Conservation (phyloP, 2,888 invertebrate genomes). For the Notodonta ziczac region DNA sequence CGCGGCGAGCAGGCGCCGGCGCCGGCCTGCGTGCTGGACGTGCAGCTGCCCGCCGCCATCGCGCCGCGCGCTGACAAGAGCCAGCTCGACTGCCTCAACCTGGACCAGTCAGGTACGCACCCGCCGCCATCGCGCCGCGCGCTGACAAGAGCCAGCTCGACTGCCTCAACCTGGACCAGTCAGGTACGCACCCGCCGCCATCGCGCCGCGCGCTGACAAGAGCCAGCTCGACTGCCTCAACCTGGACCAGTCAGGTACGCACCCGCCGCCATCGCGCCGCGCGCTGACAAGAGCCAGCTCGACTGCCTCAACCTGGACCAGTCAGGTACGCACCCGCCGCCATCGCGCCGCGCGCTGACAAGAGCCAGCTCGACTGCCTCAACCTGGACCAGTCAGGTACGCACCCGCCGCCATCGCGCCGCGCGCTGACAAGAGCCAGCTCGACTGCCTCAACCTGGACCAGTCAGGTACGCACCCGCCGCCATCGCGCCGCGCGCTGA, state of each 20-base stretch:
- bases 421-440: slow-evolving; percentile 75
- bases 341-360: slow-evolving; percentile 75
- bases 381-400: slow-evolving; percentile 67
- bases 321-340: slow-evolving; percentile 36
- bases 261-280: slow-evolving; percentile 66
- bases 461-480: slow-evolving; percentile 46
- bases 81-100: slow-evolving; percentile 75
- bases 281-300: slow-evolving; percentile 76
- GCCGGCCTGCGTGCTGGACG: slow-evolving; percentile 77
- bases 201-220: slow-evolving; percentile 77
- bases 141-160: too few relatives aligned
- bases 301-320: slow-evolving; percentile 80
- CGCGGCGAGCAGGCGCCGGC: slow-evolving; percentile 76
- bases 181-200: slow-evolving; percentile 39
- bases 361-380: slow-evolving; percentile 77
- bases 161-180: too few relatives aligned
- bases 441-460: slow-evolving; percentile 78
- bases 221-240: slow-evolving; percentile 78
- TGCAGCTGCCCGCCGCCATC: slow-evolving; percentile 69
- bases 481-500: slow-evolving; percentile 74
- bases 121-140: too few relatives aligned
- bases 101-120: slow-evolving; percentile 75
- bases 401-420: slow-evolving; percentile 64
- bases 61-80: slow-evolving; percentile 79
- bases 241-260: slow-evolving; percentile 59